A percentile compares a stretch with the other conserved stretches of the same genome.
phyloP scores from a whole-genome alignment of 2,888 invertebrate species.

The Dyspetes luteomarginatus region DNA sequence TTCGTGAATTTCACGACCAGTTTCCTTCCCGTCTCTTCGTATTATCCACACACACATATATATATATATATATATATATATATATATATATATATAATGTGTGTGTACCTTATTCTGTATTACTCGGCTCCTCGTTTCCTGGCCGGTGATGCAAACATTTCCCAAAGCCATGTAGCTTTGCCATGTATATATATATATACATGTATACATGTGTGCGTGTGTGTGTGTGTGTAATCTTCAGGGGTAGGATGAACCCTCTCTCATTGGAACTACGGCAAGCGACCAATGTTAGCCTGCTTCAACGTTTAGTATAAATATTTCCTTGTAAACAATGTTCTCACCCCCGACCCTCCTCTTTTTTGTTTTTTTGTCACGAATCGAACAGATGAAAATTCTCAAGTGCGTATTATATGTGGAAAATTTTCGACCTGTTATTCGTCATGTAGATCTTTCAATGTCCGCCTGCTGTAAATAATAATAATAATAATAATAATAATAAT shows the following conservation, averaged over 20 bases:
- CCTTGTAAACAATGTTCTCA: slow-evolving; percentile 2
- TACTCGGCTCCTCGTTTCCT: slow-evolving; percentile 53
- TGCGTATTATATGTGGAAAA: too few relatives aligned
- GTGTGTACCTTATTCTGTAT: slow-evolving; percentile 32
- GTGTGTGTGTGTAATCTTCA: background rate
- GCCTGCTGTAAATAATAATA: slow-evolving; percentile 31
- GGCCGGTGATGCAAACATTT: slow-evolving; percentile 57
- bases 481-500: too few relatives aligned
- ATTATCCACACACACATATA: background rate
- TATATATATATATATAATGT: background rate
- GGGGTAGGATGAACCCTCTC: slow-evolving; percentile 39
- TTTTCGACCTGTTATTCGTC: slow-evolving; percentile 11
- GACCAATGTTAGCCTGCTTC: slow-evolving; percentile 1
- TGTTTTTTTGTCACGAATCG: background rate
- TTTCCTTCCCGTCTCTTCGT: slow-evolving; percentile 58
- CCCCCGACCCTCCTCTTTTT: background rate
- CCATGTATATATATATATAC: background rate
- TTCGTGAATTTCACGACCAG: slow-evolving; percentile 71
- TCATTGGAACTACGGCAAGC: slow-evolving; percentile 20
- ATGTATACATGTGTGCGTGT: background rate
- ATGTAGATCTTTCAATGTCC: slow-evolving; percentile 28
- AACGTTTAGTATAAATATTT: slow-evolving; percentile 28
- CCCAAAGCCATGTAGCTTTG: slow-evolving; percentile 39
- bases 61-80: background rate
- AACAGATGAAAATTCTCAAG: slow-evolving; percentile 40